Percentiles rank a stretch among this genome's conserved stretches.
Evolutionary conservation across 2,888 invertebrate genomes (phyloP).

Genomic region (Pseudococcus viburni): DNA sequence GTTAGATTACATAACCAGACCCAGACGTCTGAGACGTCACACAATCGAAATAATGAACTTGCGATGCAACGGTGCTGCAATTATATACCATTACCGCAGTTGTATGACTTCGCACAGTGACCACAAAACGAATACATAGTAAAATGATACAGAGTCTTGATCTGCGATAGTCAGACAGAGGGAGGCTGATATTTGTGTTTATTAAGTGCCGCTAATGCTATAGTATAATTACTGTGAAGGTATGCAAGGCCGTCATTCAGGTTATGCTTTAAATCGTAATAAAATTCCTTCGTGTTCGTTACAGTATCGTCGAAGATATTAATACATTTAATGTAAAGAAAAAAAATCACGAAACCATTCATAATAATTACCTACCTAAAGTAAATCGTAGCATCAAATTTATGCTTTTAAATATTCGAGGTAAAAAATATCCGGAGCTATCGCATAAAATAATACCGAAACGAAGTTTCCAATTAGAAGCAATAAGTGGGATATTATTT

Average conservation of each 20-base stretch:
- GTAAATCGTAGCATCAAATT: too few relatives aligned
- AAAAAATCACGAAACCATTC: too few relatives aligned
- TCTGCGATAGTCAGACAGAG: background rate
- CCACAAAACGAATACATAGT: background rate
- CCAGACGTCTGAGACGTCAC: background rate
- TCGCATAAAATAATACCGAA: too few relatives aligned
- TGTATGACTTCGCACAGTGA: background rate
- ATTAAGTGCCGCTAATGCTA: slow-evolving; percentile 24
- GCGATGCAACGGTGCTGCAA: background rate
- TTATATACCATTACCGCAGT: background rate
- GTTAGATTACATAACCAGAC: background rate
- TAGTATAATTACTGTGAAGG: slow-evolving; percentile 61
- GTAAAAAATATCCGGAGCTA: too few relatives aligned
- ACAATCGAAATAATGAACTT: slow-evolving; percentile 9
- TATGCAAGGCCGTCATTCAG: slow-evolving; percentile 59
- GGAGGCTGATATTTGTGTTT: background rate
- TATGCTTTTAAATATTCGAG: too few relatives aligned
- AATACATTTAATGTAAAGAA: background rate
- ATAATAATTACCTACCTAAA: too few relatives aligned
- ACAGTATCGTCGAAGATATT: background rate
- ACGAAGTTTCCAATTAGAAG: too few relatives aligned
- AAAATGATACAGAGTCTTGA: background rate
- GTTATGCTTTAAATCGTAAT: background rate
- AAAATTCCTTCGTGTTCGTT: slow-evolving; percentile 26
- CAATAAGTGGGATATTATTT: too few relatives aligned